These are phyloP conservation scores for Musca vetustissima DNA, from an alignment of 1,140 invertebrate genomes.

Conservation along the genomic window DNA sequence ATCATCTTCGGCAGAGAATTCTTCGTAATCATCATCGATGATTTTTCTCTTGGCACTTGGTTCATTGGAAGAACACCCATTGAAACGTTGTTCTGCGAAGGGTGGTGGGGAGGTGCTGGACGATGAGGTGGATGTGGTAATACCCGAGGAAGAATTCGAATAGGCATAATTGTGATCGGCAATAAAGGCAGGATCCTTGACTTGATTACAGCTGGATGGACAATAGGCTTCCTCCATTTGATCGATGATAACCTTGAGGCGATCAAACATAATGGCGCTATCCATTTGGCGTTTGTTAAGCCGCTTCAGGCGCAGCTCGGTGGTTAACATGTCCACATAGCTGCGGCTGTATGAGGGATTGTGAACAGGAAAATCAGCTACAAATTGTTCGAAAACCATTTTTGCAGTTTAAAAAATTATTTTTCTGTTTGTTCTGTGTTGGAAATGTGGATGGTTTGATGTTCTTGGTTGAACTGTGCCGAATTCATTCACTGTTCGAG, in stretches of 20 bases:
- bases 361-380: too few species aligned
- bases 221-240: background rate
- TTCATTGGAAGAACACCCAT: background rate
- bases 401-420: too few species aligned
- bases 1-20: background rate
- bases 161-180: constrained; percentile 10
- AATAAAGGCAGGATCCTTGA: background rate
- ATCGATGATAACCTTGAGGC: background rate
- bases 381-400: too few species aligned
- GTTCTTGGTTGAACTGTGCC: constrained; percentile 5
- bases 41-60: background rate
- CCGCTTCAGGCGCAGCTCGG: background rate
- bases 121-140: background rate
- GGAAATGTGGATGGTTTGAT: background rate
- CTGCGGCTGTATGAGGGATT: too few species aligned
- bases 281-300: background rate
- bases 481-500: background rate
- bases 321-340: background rate
- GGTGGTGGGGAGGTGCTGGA: background rate
- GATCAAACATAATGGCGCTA: background rate
- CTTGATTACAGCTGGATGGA: background rate
- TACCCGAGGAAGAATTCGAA: background rate
- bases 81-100: background rate
- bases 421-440: too few species aligned
- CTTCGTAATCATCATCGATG: background rate